Base-by-base conservation (phyloP, 2,888 invertebrate species). In the Drosophila rellima region DNA sequence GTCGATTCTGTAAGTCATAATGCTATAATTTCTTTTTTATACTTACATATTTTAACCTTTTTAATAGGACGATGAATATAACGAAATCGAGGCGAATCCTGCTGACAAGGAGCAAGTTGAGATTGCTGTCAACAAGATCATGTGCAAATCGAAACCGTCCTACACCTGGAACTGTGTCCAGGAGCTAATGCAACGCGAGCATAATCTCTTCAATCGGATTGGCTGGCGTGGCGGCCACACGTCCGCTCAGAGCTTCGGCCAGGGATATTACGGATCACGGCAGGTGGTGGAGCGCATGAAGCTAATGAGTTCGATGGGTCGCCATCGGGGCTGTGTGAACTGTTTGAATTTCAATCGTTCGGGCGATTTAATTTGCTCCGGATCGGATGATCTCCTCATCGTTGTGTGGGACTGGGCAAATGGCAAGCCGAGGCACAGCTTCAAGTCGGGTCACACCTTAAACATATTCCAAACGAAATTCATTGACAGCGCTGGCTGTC, bases 381-480 rank as follows among this genome's bases (percentile, higher is more conserved):
- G 98, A 0, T 98, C 98, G 0, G 98, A 99, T 93, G 98, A 99
- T 93, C 94, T 96, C 52, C 94, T 95, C 70, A 95, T 98, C 6
- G 94, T 96, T 11, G 93, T 99, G 10, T 98, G 98, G 98, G 96
- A 98, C 91, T 98, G 98, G 98, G 95, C 96, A 15, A 93, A 94
- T 11, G 95, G 95, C 59, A 94, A 94, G 71, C 93, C 94, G 1
- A 91, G 95, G 35, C 93, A 96, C 75, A 94, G 94, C 3, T 96
- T 96, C 83, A 94, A 95, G 81, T 97, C 96, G 18, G 97, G 97
- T 2, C 98, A 98, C 93, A 94, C 94, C 74, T 95, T 95, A 37
- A 98, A 98, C 91, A 96, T 98, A 57, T 98, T 98, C 92, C 97
- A 98, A 91, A 95, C 95, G 86, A 98, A 98, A 93, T 98, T 98